phyloP scores from a whole-genome alignment of 2,888 invertebrate species.

The Panorpa germanica region DNA sequence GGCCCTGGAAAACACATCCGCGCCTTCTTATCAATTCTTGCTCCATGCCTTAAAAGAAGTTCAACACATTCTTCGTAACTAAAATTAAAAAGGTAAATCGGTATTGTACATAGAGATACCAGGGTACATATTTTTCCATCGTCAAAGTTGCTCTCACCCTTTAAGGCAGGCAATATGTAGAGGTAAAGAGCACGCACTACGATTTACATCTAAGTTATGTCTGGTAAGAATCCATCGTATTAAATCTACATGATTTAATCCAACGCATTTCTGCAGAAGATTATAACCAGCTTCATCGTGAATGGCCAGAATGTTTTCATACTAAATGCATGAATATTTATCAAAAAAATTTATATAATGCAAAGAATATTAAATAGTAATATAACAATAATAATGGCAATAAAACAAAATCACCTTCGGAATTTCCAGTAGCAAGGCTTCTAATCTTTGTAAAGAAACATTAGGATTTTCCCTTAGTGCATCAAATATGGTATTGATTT shows the following conservation, averaged over 20 bases:
- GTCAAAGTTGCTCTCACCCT: conserved; percentile 29
- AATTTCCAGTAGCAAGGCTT: conserved; percentile 41
- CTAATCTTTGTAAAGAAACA: conserved; percentile 40
- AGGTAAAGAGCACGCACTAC: conserved; percentile 54
- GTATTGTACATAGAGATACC: conserved; percentile 2
- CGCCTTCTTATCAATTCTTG: conserved; percentile 47
- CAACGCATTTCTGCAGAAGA: conserved; percentile 52
- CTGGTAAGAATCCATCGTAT: conserved; percentile 45
- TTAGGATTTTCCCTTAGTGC: conserved; percentile 45
- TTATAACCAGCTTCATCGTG: conserved; percentile 51
- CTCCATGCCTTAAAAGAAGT: conserved; percentile 45
- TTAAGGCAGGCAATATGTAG: conserved; percentile 54
- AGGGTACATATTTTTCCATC: conserved; percentile 5
- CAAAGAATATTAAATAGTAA: background rate
- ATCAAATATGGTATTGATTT: conserved; percentile 42
- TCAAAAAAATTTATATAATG: background rate
- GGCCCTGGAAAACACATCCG: conserved; percentile 59
- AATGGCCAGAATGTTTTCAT: conserved; percentile 45
- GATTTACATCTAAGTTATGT: conserved; percentile 42
- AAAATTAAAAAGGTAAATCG: conserved; percentile 12
- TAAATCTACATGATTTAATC: conserved; percentile 47
- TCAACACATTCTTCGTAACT: conserved; percentile 49
- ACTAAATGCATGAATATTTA: conserved; percentile 21
- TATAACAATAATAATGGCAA: no score
- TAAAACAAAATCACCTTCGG: conserved; percentile 30